A percentile compares a stretch with the other conserved stretches of the same genome.
Conservation (phyloP, 2,797 vertebrate species). For the Sebastes oblongus region DNA sequence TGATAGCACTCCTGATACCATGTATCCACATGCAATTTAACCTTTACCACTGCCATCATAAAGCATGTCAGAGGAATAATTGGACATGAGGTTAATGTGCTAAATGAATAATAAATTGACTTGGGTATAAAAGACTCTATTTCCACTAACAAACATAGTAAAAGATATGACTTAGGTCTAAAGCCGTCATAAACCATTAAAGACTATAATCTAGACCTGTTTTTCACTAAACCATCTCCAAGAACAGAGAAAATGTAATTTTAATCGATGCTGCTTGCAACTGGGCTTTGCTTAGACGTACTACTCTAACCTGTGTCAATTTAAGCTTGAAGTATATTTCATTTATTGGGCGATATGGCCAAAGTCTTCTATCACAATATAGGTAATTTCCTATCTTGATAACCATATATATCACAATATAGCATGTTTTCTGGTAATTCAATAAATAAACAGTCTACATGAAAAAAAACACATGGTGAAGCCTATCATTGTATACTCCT, state of each 20-base stretch:
- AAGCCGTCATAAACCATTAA: neutral
- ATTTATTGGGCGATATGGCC: rapidly evolving
- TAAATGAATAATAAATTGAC: constrained; percentile 48
- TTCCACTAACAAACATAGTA: neutral
- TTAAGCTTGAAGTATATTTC: neutral
- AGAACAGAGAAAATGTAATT: neutral
- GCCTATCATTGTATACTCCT: no score
- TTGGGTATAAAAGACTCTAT: constrained; percentile 10
- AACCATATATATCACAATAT: no score
- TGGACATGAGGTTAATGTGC: constrained; percentile 50
- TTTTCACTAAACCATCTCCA: neutral
- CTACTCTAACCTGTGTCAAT: neutral
- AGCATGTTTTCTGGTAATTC: no score
- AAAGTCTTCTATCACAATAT: no score
- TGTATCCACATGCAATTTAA: constrained; percentile 77
- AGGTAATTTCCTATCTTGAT: no score
- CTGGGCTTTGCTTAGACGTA: neutral
- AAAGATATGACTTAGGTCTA: neutral
- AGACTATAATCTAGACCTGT: neutral
- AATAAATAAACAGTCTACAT: no score
- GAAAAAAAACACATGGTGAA: no score
- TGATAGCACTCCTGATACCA: constrained; percentile 85
- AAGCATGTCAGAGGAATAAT: constrained; percentile 64
- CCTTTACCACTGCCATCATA: constrained; percentile 59
- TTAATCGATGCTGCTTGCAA: neutral